Evolutionary conservation across 2,797 vertebrate species (phyloP), one percentile per base, ranked within the genome.

Genomic region (Arrhamphus sclerolepis): DNA sequence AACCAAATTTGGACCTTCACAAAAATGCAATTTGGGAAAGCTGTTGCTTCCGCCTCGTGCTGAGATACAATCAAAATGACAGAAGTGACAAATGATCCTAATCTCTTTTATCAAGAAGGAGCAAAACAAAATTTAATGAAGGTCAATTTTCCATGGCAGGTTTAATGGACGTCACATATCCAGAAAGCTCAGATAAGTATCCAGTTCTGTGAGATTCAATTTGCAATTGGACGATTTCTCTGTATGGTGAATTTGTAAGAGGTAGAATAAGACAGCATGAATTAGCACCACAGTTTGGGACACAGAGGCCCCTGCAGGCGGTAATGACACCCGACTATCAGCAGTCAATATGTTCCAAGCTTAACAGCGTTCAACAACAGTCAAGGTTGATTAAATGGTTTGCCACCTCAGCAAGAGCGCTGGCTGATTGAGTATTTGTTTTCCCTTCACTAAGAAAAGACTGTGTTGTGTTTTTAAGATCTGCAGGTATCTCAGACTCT

Each of bases 51-150:
- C 28, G 2, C 38, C 70, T 62, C 59, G 77, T 67, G 70, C 68
- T 52, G 66, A 72, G 83, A 85, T 81, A 81, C 62, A 81, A 88
- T 87, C 76, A 80, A 66, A 62, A 73, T 76, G 87, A 89, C 86
- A 87, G 67, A 73, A 70, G 75, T 86, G 82, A 89, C 83, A 82
- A 86, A 89, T 77, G 72, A 75, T 58, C 49, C 69, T 61, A 81
- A 79, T 88, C 79, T 82, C n/a, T 39, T 66, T 55, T 49, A 80
- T 81, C 80, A 86, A 79, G 77, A 59, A 34, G 64, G 74, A 67
- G 72, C 54, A 80, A 86, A 85, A 78, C 77, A 65, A 85, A 72
- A 79, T 81, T 63, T 84, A 85, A 86, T 75, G 83, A 83, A 77
- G 78, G 80, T 78, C 60, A 46, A 77, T 72, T 85, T 81, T 53